phyloP scores from a whole-genome alignment of 2,888 invertebrate species.

The Drosophila parthenogenetica region DNA sequence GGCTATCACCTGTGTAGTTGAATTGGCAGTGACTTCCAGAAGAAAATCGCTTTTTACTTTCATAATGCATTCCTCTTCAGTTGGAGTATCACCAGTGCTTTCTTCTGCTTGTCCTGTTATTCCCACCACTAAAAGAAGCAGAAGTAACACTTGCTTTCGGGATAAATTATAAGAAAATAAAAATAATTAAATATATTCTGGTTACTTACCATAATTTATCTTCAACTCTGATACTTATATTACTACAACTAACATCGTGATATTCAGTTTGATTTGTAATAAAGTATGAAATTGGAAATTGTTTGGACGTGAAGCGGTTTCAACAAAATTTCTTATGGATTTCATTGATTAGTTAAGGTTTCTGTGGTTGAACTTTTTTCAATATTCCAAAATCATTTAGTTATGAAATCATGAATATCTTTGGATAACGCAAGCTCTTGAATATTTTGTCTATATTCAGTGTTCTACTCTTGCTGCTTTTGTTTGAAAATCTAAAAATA shows the following conservation, averaged over 20 bases:
- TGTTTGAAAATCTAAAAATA: constrained; percentile 1
- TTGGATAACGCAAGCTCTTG: too few relatives aligned
- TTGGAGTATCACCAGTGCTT: neutral
- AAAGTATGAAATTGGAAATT: neutral
- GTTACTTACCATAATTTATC: neutral
- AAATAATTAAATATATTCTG: neutral
- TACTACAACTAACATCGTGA: neutral
- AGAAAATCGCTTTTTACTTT: neutral
- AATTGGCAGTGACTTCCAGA: neutral
- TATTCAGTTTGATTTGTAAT: too few relatives aligned
- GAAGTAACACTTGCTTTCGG: neutral
- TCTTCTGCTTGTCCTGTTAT: neutral
- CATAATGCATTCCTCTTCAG: neutral
- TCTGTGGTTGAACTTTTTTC: too few relatives aligned
- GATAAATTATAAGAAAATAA: neutral
- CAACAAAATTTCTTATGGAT: neutral
- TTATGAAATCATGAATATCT: too few relatives aligned
- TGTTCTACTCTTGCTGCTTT: neutral
- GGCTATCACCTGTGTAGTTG: neutral
- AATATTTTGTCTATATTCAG: neutral
- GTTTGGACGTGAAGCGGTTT: neutral
- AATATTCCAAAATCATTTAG: too few relatives aligned
- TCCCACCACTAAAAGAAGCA: neutral
- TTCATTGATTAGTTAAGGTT: neutral
- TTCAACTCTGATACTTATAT: neutral